Evolutionary conservation across 2,797 vertebrate genomes (phyloP).

Genomic region (Cynodonichthys magdalenae): DNA sequence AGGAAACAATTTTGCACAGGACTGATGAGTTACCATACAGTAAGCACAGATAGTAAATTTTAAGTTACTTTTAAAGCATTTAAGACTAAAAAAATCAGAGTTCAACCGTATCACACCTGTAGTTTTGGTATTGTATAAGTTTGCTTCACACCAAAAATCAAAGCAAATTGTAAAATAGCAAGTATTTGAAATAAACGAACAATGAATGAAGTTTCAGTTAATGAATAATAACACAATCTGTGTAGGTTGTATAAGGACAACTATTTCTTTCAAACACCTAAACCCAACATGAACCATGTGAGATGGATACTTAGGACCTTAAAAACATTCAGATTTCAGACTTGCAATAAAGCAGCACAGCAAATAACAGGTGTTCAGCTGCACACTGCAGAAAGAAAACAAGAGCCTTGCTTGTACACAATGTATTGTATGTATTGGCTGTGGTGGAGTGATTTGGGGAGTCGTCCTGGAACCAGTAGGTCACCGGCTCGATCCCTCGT

Average conservation of each 20-base stretch:
- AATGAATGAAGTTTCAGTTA: background rate
- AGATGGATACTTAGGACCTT: background rate
- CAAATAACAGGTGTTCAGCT: background rate
- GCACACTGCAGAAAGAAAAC: background rate
- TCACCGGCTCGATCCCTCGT: too few relatives aligned
- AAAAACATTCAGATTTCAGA: background rate
- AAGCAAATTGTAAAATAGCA: conserved; percentile 1
- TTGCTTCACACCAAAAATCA: background rate
- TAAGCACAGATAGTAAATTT: background rate
- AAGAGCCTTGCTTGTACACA: conserved; percentile 3
- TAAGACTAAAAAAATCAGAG: background rate
- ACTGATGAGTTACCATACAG: too few relatives aligned
- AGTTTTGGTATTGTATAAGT: conserved; percentile 7
- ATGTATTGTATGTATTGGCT: too few relatives aligned
- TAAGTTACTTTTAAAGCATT: background rate
- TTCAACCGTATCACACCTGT: background rate
- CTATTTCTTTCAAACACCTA: background rate
- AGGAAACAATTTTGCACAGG: too few relatives aligned
- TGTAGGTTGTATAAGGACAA: background rate
- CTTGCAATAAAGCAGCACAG: conserved; percentile 10
- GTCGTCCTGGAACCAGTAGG: too few relatives aligned
- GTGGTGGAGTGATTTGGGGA: too few relatives aligned
- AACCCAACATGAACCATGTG: conserved; percentile 13
- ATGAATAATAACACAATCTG: conserved; percentile 1
- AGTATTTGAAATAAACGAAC: background rate